Evolutionary conservation across 2,113 vertebrate species (phyloP).

Genomic region (Microtus montanus): DNA sequence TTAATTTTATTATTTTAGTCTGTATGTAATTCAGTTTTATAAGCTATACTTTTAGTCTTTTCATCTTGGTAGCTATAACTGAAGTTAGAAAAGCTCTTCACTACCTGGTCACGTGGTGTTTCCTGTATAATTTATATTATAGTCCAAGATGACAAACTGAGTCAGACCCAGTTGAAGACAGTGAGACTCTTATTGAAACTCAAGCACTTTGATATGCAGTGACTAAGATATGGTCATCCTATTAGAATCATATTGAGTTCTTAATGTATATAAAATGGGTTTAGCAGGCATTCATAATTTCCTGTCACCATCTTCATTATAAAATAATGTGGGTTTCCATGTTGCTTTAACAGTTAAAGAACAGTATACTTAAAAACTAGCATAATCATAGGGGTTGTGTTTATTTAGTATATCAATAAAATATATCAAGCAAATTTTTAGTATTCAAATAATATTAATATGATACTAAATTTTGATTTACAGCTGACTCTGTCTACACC

Average conservation of each 20-base stretch:
- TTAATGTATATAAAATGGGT: not conserved
- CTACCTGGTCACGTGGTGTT: not conserved
- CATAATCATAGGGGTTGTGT: not conserved
- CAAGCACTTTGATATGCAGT: slow-evolving; percentile 8
- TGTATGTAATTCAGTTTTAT: slow-evolving; percentile 1
- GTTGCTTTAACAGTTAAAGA: slow-evolving; percentile 29
- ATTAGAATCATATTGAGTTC: not conserved
- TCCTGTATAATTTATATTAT: slow-evolving; percentile 39
- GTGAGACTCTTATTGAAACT: not conserved
- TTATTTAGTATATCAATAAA: not conserved
- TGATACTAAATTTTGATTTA: slow-evolving; percentile 12
- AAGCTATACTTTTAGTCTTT: not conserved
- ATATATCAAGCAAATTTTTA: slow-evolving; percentile 1
- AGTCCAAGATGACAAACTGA: slow-evolving; percentile 4
- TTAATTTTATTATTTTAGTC: not conserved
- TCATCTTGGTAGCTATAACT: slow-evolving; percentile 16
- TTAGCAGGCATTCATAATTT: not conserved
- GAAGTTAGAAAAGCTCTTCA: not conserved
- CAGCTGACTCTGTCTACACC: not conserved
- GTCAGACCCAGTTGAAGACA: slow-evolving; percentile 46
- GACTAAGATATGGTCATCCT: not conserved
- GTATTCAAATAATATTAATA: not conserved
- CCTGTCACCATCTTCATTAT: not conserved
- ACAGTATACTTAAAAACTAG: not conserved
- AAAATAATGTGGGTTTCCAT: not conserved